These are phyloP conservation scores for Caracal caracal DNA, from an alignment of 2,113 vertebrate genomes.

Conservation along the genomic window DNA sequence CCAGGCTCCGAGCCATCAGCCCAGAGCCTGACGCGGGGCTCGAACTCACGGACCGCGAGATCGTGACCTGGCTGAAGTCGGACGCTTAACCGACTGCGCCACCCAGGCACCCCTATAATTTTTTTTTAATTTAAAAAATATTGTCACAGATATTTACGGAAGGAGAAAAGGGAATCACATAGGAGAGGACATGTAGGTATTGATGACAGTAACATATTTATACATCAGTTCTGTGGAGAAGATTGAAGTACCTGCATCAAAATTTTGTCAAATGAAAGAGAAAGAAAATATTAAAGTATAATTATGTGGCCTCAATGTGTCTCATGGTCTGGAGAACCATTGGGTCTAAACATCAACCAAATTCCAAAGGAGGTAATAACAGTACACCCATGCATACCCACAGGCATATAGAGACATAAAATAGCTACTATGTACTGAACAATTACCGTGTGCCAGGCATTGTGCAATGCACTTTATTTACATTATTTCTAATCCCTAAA, in stretches of 20 bases:
- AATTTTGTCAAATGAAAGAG: neutral
- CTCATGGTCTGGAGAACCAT: neutral
- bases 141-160: neutral
- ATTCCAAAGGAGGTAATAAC: neutral
- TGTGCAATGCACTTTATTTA: neutral
- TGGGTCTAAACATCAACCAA: slow-evolving; percentile 2
- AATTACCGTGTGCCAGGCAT: neutral
- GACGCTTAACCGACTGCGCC: too few relatives aligned
- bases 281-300: neutral
- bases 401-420: neutral
- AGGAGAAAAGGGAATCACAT: neutral
- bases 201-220: neutral
- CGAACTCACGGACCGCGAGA: too few relatives aligned
- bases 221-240: neutral
- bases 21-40: too few relatives aligned
- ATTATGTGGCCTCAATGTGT: neutral
- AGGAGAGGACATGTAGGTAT: neutral
- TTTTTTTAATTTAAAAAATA: slow-evolving; percentile 20
- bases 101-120: too few relatives aligned
- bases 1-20: too few relatives aligned
- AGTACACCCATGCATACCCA: neutral
- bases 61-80: too few relatives aligned
- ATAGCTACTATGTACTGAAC: neutral
- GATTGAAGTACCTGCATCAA: neutral
- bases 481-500: neutral